A percentile compares a stretch with the other conserved stretches of the same genome.
Evolutionary conservation across 2,888 invertebrate species (phyloP).

Genomic region (Drosophila austrosaltans): DNA sequence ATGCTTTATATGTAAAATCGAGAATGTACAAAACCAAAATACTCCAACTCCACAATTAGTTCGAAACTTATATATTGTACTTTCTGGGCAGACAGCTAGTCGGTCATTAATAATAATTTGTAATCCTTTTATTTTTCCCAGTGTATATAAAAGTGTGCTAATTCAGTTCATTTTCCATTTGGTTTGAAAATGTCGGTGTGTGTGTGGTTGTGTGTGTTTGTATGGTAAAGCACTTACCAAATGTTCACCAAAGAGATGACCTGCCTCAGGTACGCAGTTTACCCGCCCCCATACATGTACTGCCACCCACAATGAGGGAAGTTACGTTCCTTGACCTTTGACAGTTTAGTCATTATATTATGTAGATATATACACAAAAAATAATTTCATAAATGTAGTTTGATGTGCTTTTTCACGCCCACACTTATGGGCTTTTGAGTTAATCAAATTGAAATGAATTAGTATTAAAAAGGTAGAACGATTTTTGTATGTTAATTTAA

Average conservation of each 20-base stretch:
- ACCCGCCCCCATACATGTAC: background rate
- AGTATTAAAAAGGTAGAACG: too few relatives aligned
- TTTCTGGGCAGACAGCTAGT: too few relatives aligned
- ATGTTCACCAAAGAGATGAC: conserved; percentile 12
- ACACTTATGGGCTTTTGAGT: background rate
- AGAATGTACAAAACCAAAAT: background rate
- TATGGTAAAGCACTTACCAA: conserved; percentile 23
- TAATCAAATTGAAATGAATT: background rate
- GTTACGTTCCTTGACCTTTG: conserved; percentile 32
- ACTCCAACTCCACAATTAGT: too few relatives aligned
- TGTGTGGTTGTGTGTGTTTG: conserved; percentile 3
- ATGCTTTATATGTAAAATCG: background rate
- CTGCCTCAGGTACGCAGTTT: conserved; percentile 4
- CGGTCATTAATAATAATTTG: background rate
- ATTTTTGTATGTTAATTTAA: too few relatives aligned
- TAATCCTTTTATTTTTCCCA: conserved; percentile 1
- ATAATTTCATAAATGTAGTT: conserved; percentile 7
- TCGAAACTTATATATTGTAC: background rate
- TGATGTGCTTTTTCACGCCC: conserved; percentile 12
- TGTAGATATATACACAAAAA: background rate
- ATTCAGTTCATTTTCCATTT: conserved; percentile 24
- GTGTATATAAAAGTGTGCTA: conserved; percentile 24
- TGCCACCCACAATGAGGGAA: conserved; percentile 3
- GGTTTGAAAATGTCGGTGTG: background rate
- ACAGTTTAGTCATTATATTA: background rate